Evolutionary conservation across 2,888 invertebrate species (phyloP).

Genomic region (Agrochola macilenta): DNA sequence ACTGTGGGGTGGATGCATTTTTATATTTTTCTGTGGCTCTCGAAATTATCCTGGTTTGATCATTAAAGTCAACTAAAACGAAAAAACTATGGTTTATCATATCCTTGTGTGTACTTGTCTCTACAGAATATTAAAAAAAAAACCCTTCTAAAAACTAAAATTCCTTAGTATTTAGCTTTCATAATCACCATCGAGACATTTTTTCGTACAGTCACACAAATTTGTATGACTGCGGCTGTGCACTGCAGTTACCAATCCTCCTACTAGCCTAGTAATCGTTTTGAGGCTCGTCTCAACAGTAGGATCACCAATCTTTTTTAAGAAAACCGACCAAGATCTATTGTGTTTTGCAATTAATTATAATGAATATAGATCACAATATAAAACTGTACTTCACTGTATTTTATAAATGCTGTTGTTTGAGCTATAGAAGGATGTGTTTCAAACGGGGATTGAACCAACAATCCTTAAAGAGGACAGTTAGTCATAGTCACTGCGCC

Average conservation of each 20-base stretch:
- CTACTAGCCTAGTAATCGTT: background rate
- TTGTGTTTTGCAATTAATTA: background rate
- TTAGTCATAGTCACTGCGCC: too few species aligned
- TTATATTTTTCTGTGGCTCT: slow-evolving; percentile 57
- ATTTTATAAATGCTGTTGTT: too few species aligned
- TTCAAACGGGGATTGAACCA: background rate
- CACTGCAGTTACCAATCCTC: background rate
- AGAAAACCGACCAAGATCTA: too few species aligned
- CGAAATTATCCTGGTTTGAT: slow-evolving; percentile 36
- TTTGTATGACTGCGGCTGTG: background rate
- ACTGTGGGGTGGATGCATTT: slow-evolving; percentile 39
- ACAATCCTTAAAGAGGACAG: too few species aligned
- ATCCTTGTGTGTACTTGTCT: background rate
- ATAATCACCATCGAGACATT: background rate
- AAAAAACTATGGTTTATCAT: background rate
- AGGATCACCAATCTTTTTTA: background rate
- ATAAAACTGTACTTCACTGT: background rate
- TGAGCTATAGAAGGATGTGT: background rate
- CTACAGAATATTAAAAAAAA: background rate
- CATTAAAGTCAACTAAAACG: slow-evolving; percentile 40
- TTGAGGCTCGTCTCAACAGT: background rate
- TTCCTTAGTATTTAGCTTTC: background rate
- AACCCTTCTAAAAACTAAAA: background rate
- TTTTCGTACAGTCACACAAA: too few species aligned
- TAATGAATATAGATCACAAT: background rate